Evolutionary conservation across 2,113 vertebrate species (phyloP), one percentile per base, ranked within the genome.

Genomic region (Anoura caudifer): DNA sequence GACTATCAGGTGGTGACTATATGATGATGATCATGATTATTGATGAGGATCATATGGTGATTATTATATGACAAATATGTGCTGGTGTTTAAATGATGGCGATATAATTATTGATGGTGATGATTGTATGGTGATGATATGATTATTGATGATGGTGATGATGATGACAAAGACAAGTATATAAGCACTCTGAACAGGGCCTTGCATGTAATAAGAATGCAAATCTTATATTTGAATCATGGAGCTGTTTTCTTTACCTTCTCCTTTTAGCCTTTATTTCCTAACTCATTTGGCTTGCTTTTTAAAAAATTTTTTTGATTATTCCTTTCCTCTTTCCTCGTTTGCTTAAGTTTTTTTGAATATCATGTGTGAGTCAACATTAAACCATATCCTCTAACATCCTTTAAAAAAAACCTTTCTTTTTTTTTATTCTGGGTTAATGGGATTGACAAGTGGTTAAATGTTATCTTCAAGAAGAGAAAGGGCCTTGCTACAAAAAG

Each of bases 361-460:
- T 92, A 52, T 43, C 77, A 69, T 33, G 38, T 75, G 70, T 80
- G 43, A 20, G 5, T 93, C 43, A 87, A 28, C 31, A 87, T 56
- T 88, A 90, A 97, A 38, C 26, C 38, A 77, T 6, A 86, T 79
- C 41, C 83, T 87, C n/a, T 87, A 41, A 72, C 50, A 77, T 26
- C 67, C 47, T 87, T 80, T 28, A 83, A 79, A 47, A 73, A 63
- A 7, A 5, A 0, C 6, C 3, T 50, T 87, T 72, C 7, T 61
- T 69, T 90, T 96, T 94, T 69, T 85, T 84, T 87, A 59, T 92
- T 83, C 50, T 83, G 36, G 63, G 77, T 63, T 50, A 33, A 72
- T 43, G 91, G 85, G 17, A 7, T 33, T 90, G 76, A 54, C 33
- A 22, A 85, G 4, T 87, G 56, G 87, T 87, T 82, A 80, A 80